These are phyloP conservation scores for Arctocebus calabarensis DNA, from an alignment of 2,797 vertebrate genomes.

Conservation along the genomic window DNA sequence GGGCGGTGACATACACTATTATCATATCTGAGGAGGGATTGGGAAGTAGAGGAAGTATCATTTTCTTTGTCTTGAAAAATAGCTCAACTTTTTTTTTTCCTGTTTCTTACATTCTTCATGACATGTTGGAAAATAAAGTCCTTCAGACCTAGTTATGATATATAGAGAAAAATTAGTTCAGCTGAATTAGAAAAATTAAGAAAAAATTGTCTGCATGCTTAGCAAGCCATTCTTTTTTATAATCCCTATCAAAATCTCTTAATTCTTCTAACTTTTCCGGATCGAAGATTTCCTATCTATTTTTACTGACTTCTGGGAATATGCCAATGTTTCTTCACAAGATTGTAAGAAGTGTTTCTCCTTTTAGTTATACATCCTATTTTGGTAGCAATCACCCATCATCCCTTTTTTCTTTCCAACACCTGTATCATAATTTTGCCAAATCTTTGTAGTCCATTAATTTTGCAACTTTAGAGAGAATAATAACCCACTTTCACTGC, in stretches of 20 bases:
- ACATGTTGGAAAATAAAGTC: conserved; percentile 27
- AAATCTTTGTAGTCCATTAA: neutral
- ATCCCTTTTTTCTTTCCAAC: neutral
- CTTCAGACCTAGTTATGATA: neutral
- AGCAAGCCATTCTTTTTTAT: conserved; percentile 6
- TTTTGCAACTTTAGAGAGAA: neutral
- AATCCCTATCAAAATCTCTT: neutral
- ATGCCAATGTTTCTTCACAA: neutral
- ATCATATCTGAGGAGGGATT: neutral
- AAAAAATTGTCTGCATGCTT: conserved; percentile 17
- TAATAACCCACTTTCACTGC: neutral
- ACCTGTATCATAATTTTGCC: neutral
- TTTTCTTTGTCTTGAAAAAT: conserved; percentile 36
- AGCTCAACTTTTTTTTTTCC: neutral
- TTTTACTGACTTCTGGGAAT: conserved; percentile 35
- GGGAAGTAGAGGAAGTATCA: neutral
- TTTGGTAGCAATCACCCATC: conserved; percentile 14
- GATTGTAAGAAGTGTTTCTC: neutral
- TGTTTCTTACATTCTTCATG: neutral
- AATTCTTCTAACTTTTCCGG: neutral
- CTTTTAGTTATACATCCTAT: neutral
- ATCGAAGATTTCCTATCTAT: neutral
- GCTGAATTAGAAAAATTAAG: neutral
- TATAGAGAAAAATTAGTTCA: neutral
- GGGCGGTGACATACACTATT: accelerated